Percentiles rank a stretch among this genome's conserved stretches.
Evolutionary conservation across 1,140 invertebrate species (phyloP).

Genomic region (Atta texana): DNA sequence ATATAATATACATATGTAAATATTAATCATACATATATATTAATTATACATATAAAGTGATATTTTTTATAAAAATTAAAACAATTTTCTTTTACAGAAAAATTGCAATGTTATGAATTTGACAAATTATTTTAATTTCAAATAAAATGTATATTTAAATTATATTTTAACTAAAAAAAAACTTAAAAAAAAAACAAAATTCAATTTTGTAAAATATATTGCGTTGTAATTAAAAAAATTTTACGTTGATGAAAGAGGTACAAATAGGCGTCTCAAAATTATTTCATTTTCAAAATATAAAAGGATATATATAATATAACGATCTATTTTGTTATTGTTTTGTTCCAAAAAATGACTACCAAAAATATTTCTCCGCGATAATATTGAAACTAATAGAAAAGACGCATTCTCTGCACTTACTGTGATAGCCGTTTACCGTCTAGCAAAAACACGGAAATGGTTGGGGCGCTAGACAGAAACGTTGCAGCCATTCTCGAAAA

Average conservation of each 20-base stretch:
- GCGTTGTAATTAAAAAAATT: background rate
- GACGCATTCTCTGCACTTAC: conserved; percentile 51
- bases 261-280: background rate
- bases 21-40: too few relatives aligned
- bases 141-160: background rate
- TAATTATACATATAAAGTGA: background rate
- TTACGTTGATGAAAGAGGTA: background rate
- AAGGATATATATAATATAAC: background rate
- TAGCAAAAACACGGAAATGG: conserved; percentile 47
- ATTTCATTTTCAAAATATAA: background rate
- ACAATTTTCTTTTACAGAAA: conserved; percentile 6
- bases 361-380: background rate
- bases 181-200: background rate
- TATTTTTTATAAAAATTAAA: background rate
- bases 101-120: background rate
- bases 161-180: background rate
- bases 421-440: conserved; percentile 56
- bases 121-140: background rate
- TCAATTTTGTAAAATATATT: background rate
- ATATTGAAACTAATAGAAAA: conserved; percentile 51
- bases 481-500: conserved; percentile 59
- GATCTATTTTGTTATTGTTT: background rate
- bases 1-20: background rate
- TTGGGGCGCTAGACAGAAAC: conserved; percentile 48
- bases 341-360: background rate